These are phyloP conservation scores for Lithosia quadra DNA, from an alignment of 2,888 invertebrate genomes.

Conservation along the genomic window DNA sequence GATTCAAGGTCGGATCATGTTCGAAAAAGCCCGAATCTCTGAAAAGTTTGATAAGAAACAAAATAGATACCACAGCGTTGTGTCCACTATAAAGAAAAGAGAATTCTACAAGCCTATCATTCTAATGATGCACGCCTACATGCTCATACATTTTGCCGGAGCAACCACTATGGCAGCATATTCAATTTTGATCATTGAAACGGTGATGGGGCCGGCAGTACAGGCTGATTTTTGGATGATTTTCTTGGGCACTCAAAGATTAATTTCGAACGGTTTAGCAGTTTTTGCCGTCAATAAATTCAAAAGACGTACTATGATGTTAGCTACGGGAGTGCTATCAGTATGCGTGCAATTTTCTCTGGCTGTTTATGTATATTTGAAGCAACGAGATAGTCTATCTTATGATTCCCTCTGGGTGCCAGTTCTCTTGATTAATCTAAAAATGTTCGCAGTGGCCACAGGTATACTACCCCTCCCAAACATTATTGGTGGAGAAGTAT, in stretches of 20 bases:
- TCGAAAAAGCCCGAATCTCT: constrained; percentile 47
- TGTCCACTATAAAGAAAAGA: constrained; percentile 60
- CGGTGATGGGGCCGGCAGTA: constrained; percentile 83
- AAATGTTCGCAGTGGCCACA: constrained; percentile 83
- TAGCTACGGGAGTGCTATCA: constrained; percentile 86
- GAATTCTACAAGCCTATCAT: constrained; percentile 86
- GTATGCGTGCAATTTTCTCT: constrained; percentile 85
- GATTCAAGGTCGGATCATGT: constrained; percentile 58
- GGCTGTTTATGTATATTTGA: constrained; percentile 72
- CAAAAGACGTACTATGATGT: constrained; percentile 86
- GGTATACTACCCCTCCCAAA: constrained; percentile 89
- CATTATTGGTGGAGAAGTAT: constrained; percentile 90
- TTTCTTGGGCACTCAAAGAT: constrained; percentile 87
- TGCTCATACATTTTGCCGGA: constrained; percentile 88
- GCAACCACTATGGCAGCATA: constrained; percentile 89
- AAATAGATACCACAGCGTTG: constrained; percentile 31
- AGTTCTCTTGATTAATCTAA: constrained; percentile 78
- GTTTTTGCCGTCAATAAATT: constrained; percentile 86
- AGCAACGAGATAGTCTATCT: constrained; percentile 49
- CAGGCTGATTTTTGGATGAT: constrained; percentile 88
- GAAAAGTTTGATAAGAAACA: constrained; percentile 32
- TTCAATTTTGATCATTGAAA: constrained; percentile 86
- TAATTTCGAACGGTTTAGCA: constrained; percentile 85
- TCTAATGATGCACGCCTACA: constrained; percentile 86
- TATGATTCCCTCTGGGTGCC: constrained; percentile 75